Evolutionary conservation across 2,113 vertebrate genomes (phyloP), one percentile per base, ranked within the genome.

Genomic region (Fulica atra): DNA sequence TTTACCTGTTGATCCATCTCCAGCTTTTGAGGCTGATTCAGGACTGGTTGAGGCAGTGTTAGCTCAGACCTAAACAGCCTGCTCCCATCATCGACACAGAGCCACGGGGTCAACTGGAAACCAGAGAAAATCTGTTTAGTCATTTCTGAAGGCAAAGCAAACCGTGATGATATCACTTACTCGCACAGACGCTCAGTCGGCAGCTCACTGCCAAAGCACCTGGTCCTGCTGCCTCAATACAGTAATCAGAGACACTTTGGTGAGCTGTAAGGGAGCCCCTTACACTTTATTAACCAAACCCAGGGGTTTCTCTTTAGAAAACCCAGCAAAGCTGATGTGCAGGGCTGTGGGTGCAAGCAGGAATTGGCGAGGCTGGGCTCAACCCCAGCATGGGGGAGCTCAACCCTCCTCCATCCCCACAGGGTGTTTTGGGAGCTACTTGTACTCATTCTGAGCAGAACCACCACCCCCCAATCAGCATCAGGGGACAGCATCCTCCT

Each of bases 71-170:
- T 29, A 7, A 81, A 53, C 91, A 95, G 86, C 73, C 65, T 76
- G 88, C 70, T 95, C 74, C 89, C 65, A 50, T 93, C 93, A 85
- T 10, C 4, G 0, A 26, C 88, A 72, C 16, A 11, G 88, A 94
- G 88, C 80, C 82, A 79, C 3, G 4, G 70, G 88, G 93, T 94
- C 96, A 93, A 5, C 92, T 93, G 69, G 93, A 92, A 92, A 95
- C 72, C 95, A 94, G 92, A 93, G 92, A 91, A 92, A 97, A 96
- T 92, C 83, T 93, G 77, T 92, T 95, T 21, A 93, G 92, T 84
- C 77, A 74, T 89, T 94, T 91, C 84, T 94, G 89, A 85, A 88
- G 85, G 89, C 87, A 87, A 46, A 93, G 86, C 77, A 92, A 74
- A 42, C n/a, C 26, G 2, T 78, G 76, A 53, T 74, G 89, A 70